These are phyloP conservation scores for Diplodus puntazzo DNA, from an alignment of 2,797 vertebrate species.

Conservation along the genomic window DNA sequence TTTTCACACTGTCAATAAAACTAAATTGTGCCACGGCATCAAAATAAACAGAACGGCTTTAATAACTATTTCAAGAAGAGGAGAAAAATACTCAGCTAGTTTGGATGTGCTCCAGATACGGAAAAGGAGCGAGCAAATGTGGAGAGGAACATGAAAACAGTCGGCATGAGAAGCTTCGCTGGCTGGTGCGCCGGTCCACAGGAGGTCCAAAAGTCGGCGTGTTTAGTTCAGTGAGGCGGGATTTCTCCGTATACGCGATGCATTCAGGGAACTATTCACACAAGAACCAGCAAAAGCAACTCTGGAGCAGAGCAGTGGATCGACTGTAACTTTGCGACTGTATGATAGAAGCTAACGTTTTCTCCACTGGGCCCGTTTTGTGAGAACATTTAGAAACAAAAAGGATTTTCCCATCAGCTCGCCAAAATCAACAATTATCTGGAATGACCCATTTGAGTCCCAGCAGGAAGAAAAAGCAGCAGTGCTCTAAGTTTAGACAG, in stretches of 20 bases:
- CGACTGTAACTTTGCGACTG: not conserved
- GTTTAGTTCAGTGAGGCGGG: not conserved
- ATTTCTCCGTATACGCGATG: not conserved
- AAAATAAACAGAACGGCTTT: slow-evolving; percentile 41
- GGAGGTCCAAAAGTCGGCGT: not conserved
- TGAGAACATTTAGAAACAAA: too few relatives aligned
- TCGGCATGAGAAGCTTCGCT: not conserved
- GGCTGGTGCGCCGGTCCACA: not conserved
- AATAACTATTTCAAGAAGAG: slow-evolving; percentile 34
- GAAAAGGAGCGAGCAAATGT: not conserved
- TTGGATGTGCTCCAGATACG: slow-evolving; percentile 15
- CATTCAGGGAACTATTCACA: too few relatives aligned
- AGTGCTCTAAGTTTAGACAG: too few relatives aligned
- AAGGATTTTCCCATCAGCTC: too few relatives aligned
- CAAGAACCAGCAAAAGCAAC: too few relatives aligned
- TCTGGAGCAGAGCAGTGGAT: not conserved
- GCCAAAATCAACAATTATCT: too few relatives aligned
- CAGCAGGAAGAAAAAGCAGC: too few relatives aligned
- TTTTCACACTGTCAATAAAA: slow-evolving; percentile 62
- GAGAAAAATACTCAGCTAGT: slow-evolving; percentile 20
- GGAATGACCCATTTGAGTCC: too few relatives aligned
- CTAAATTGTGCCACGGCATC: slow-evolving; percentile 40
- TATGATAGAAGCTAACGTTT: too few relatives aligned
- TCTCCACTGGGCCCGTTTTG: too few relatives aligned
- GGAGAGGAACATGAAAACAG: not conserved